Percentiles rank a stretch among this genome's conserved stretches.
phyloP scores from a whole-genome alignment of 2,113 vertebrate species.

The Labeo catla region DNA sequence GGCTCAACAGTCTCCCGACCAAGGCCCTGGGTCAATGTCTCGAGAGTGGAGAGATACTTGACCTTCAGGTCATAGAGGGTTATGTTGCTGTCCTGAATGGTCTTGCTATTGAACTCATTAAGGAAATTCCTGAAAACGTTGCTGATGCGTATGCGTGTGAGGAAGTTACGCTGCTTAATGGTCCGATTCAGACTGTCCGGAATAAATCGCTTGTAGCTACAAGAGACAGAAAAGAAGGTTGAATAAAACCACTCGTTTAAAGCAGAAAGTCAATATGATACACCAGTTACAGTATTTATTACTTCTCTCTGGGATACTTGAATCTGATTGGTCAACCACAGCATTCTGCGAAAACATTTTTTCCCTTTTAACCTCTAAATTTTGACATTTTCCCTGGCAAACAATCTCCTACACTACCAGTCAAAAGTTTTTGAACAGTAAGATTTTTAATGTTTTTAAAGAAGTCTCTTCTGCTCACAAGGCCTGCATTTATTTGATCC shows the following conservation, averaged over 20 bases:
- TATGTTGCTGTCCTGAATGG: conserved; percentile 89
- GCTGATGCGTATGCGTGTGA: conserved; percentile 93
- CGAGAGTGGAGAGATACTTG: conserved; percentile 95
- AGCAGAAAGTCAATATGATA: neutral
- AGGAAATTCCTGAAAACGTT: conserved; percentile 98
- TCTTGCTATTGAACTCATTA: conserved; percentile 92
- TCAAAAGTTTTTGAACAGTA: too few relatives aligned
- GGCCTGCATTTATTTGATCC: too few relatives aligned
- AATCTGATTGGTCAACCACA: neutral
- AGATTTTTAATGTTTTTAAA: too few relatives aligned
- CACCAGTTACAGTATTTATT: neutral
- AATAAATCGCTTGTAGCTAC: conserved; percentile 93
- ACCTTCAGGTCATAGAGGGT: conserved; percentile 91
- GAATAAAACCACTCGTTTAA: neutral
- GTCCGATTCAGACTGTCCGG: conserved; percentile 88
- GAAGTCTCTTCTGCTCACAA: too few relatives aligned
- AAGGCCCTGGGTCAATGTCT: conserved; percentile 86
- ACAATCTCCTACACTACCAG: too few relatives aligned
- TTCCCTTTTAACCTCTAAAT: too few relatives aligned
- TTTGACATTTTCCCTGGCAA: too few relatives aligned
- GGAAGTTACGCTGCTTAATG: conserved; percentile 91
- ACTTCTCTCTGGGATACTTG: neutral
- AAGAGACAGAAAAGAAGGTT: conserved; percentile 26
- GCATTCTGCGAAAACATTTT: neutral
- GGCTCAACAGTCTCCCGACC: conserved; percentile 87